Conservation (phyloP, 2,113 vertebrate genomes). For the Ariopsis seemanni region DNA sequence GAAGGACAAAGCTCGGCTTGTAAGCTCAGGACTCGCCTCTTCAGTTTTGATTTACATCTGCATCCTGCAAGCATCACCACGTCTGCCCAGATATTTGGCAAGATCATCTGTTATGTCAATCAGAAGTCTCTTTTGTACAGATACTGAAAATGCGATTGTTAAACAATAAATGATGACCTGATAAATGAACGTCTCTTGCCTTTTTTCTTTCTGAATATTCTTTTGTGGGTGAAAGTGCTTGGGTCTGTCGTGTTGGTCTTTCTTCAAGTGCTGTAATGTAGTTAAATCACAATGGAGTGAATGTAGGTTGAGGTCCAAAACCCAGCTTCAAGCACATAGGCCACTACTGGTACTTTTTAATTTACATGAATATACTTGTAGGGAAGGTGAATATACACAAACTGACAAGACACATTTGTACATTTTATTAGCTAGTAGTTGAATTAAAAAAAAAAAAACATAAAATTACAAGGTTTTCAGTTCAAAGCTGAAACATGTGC, state of each 20-base stretch:
- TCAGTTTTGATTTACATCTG: conserved; percentile 42
- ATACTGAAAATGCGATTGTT: conserved; percentile 67
- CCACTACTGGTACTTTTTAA: background rate
- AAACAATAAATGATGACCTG: conserved; percentile 73
- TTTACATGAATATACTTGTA: too few relatives aligned
- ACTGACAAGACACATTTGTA: background rate
- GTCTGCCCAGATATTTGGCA: conserved; percentile 56
- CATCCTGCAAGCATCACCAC: conserved; percentile 56
- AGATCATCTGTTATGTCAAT: conserved; percentile 59
- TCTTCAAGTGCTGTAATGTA: background rate
- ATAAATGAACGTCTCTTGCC: conserved; percentile 30
- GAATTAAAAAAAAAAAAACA: background rate
- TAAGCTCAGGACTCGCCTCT: conserved; percentile 66
- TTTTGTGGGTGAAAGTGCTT: background rate
- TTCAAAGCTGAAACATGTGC: background rate
- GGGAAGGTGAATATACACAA: background rate
- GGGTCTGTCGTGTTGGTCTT: background rate
- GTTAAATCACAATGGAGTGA: background rate
- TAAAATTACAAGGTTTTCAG: background rate
- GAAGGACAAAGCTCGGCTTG: conserved; percentile 95
- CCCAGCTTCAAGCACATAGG: background rate
- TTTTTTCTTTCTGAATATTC: conserved; percentile 10
- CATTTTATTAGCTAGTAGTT: background rate
- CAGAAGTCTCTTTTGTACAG: conserved; percentile 71
- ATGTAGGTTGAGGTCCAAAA: background rate